Percentiles rank a stretch among this genome's conserved stretches.
Evolutionary conservation across 1,140 invertebrate species (phyloP).

Genomic region (Drosophila orosa): DNA sequence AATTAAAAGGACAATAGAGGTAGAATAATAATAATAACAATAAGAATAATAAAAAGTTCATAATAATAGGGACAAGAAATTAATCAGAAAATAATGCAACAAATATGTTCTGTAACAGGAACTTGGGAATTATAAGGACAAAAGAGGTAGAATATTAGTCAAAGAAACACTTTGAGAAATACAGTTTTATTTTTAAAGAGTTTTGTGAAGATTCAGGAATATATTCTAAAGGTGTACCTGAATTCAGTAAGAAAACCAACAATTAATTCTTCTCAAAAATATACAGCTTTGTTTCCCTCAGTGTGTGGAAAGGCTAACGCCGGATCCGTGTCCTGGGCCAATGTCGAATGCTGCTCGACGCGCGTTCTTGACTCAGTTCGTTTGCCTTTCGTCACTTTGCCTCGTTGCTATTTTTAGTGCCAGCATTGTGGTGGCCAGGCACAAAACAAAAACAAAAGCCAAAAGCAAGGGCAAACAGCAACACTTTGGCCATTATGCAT

Average conservation of each 20-base stretch:
- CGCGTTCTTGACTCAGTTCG: constrained; percentile 45
- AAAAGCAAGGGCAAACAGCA: constrained; percentile 29
- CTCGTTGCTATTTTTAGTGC: constrained; percentile 53
- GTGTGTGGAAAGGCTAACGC: constrained; percentile 13
- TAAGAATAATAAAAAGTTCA: no score
- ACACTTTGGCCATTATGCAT: constrained; percentile 47
- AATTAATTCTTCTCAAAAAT: not conserved
- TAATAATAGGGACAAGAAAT: no score
- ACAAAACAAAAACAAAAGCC: constrained; percentile 3
- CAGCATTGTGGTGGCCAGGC: constrained; percentile 34
- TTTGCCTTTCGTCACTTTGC: constrained; percentile 52
- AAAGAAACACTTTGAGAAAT: no score
- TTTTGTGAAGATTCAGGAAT: not conserved
- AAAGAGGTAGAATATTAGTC: no score
- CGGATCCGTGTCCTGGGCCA: constrained; percentile 5
- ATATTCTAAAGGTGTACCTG: not conserved
- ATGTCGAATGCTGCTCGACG: constrained; percentile 29
- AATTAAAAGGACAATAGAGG: not conserved
- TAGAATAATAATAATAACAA: not conserved
- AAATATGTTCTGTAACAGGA: no score
- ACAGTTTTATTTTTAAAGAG: not conserved
- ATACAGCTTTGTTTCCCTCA: not conserved
- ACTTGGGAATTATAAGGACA: no score
- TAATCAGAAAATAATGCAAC: no score
- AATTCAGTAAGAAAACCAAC: not conserved